Evolutionary conservation across 2,113 vertebrate genomes (phyloP).

Genomic region (Dicaeum eximium): DNA sequence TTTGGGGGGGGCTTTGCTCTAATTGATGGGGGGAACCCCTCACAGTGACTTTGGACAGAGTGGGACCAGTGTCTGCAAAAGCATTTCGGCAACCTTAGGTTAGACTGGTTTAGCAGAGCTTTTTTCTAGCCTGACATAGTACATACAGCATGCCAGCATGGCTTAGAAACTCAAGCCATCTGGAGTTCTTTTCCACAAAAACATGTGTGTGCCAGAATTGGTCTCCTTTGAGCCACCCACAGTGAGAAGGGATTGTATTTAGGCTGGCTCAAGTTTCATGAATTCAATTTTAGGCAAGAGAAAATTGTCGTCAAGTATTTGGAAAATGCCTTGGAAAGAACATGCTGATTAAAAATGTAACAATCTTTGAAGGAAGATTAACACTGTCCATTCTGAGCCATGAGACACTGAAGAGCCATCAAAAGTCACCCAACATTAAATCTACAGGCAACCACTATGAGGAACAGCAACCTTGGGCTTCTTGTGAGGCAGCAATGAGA

Average conservation of each 20-base stretch:
- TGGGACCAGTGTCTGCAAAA: not conserved
- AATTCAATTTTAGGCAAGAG: not conserved
- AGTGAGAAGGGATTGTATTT: not conserved
- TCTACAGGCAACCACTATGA: not conserved
- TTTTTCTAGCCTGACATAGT: not conserved
- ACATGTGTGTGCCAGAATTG: not conserved
- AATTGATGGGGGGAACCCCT: not conserved
- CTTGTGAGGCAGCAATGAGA: not conserved
- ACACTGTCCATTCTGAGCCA: not conserved
- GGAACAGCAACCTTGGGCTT: not conserved
- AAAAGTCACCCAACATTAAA: not conserved
- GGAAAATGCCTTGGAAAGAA: not conserved
- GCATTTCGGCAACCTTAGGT: not conserved
- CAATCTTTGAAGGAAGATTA: not conserved
- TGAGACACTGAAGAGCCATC: not conserved
- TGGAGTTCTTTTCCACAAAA: not conserved
- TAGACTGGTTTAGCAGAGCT: not conserved
- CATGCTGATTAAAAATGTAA: not conserved
- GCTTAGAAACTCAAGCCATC: slow-evolving; percentile 36
- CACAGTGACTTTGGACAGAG: not conserved
- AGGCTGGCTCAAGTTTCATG: not conserved
- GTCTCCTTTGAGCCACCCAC: slow-evolving; percentile 32
- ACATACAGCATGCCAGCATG: not conserved
- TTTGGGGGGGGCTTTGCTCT: not conserved
- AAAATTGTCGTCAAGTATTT: not conserved